Conservation (phyloP, 2,797 vertebrate species). For the Scarus forsteni region DNA sequence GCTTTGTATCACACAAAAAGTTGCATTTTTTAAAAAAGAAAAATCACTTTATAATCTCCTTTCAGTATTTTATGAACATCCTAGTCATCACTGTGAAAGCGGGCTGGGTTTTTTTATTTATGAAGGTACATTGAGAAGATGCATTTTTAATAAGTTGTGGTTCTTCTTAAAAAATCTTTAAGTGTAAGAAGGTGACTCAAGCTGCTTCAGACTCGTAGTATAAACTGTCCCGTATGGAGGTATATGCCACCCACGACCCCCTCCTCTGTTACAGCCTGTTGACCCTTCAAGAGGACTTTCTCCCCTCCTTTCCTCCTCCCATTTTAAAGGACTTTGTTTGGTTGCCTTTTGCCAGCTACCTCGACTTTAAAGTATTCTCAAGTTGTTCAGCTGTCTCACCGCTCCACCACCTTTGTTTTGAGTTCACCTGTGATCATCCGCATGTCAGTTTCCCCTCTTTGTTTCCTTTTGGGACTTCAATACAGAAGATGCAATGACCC, state of each 20-base stretch:
- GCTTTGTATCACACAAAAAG: slow-evolving; percentile 79
- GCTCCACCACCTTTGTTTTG: slow-evolving; percentile 67
- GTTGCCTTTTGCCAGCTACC: slow-evolving; percentile 92
- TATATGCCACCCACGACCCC: slow-evolving; percentile 49
- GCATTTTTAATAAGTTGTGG: slow-evolving; percentile 79
- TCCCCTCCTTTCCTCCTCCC: not conserved
- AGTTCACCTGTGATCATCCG: slow-evolving; percentile 51
- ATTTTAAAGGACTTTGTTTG: slow-evolving; percentile 73
- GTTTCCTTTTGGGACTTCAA: slow-evolving; percentile 51
- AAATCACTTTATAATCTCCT: slow-evolving; percentile 86
- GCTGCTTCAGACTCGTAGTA: slow-evolving; percentile 85
- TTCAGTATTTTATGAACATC: slow-evolving; percentile 88
- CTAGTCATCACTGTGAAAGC: slow-evolving; percentile 88
- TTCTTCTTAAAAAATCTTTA: slow-evolving; percentile 74
- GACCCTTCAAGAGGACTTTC: slow-evolving; percentile 49
- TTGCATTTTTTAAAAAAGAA: slow-evolving; percentile 75
- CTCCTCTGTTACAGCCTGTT: slow-evolving; percentile 60
- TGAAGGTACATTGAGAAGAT: slow-evolving; percentile 89
- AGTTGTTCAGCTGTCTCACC: slow-evolving; percentile 68
- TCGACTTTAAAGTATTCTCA: slow-evolving; percentile 92
- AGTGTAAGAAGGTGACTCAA: slow-evolving; percentile 81
- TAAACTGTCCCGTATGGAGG: slow-evolving; percentile 82
- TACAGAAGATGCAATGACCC: slow-evolving; percentile 54
- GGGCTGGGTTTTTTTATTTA: slow-evolving; percentile 85
- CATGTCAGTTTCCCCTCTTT: slow-evolving; percentile 39